These are phyloP conservation scores for Polypedilum vanderplanki DNA, from an alignment of 1,140 invertebrate species.

Conservation along the genomic window DNA sequence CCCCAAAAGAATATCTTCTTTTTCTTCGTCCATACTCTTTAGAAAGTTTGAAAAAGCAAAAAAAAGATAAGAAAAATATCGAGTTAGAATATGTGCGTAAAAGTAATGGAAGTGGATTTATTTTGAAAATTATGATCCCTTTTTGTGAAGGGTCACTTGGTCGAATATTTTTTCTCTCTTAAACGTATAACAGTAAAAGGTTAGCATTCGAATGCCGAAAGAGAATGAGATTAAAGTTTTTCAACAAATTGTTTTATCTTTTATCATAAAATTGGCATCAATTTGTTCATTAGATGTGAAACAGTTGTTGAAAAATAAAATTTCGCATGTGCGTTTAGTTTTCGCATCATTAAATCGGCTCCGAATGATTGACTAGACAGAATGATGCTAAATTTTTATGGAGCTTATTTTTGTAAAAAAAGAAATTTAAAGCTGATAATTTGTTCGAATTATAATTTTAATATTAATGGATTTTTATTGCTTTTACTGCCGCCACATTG, in stretches of 20 bases:
- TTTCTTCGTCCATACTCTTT: neutral
- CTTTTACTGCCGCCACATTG: too few relatives aligned
- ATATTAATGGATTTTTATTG: neutral
- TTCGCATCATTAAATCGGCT: constrained; percentile 4
- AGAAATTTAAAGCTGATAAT: neutral
- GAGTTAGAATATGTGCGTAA: neutral
- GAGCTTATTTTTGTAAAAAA: neutral
- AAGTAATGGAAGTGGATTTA: neutral
- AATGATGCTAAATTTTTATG: neutral
- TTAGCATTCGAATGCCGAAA: neutral
- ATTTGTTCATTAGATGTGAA: neutral
- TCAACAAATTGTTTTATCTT: constrained; percentile 2
- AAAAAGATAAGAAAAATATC: neutral
- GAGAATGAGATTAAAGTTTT: neutral
- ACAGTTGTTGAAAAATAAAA: neutral
- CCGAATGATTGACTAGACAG: neutral
- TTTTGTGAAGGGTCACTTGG: constrained; percentile 8
- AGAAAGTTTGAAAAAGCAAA: neutral
- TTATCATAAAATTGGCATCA: constrained; percentile 9
- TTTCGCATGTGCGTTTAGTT: neutral
- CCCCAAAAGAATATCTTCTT: neutral
- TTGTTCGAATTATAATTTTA: neutral
- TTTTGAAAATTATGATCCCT: constrained; percentile 13
- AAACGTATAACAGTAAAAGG: neutral
- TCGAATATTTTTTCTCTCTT: neutral